Conservation (phyloP, 2,797 vertebrate genomes). For the Enteromius trimaculatus region DNA sequence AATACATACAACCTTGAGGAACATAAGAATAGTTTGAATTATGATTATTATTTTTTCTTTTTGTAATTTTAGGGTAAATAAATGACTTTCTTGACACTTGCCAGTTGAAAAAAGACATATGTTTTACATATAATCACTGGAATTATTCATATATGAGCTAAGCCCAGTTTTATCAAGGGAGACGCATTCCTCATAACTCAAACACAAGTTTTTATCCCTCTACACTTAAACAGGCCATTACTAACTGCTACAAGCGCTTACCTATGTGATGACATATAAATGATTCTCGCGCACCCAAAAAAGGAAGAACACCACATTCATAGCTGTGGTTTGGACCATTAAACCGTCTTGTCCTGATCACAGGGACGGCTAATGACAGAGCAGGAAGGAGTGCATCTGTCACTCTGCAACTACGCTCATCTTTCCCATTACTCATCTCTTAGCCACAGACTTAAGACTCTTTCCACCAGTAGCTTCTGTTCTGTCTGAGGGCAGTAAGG, state of each 20-base stretch:
- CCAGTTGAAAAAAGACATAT: not conserved
- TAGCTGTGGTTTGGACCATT: slow-evolving; percentile 36
- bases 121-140: not conserved
- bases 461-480: slow-evolving; percentile 19
- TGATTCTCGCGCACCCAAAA: slow-evolving; percentile 43
- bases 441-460: slow-evolving; percentile 31
- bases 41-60: too few species aligned
- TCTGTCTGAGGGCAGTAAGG: slow-evolving; percentile 13
- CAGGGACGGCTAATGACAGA: slow-evolving; percentile 51
- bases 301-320: slow-evolving; percentile 21
- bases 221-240: slow-evolving; percentile 20
- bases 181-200: not conserved
- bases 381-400: slow-evolving; percentile 36
- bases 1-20: too few species aligned
- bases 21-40: too few species aligned
- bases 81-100: not conserved
- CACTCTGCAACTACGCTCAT: slow-evolving; percentile 41
- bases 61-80: not conserved
- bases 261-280: slow-evolving; percentile 33
- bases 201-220: not conserved
- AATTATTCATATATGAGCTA: not conserved
- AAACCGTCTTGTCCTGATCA: slow-evolving; percentile 49
- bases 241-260: slow-evolving; percentile 37
- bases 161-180: not conserved
- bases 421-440: slow-evolving; percentile 48